A percentile compares a stretch with the other conserved stretches of the same genome.
Evolutionary conservation across 2,797 vertebrate genomes (phyloP).

Genomic region (Danio albolineatus): DNA sequence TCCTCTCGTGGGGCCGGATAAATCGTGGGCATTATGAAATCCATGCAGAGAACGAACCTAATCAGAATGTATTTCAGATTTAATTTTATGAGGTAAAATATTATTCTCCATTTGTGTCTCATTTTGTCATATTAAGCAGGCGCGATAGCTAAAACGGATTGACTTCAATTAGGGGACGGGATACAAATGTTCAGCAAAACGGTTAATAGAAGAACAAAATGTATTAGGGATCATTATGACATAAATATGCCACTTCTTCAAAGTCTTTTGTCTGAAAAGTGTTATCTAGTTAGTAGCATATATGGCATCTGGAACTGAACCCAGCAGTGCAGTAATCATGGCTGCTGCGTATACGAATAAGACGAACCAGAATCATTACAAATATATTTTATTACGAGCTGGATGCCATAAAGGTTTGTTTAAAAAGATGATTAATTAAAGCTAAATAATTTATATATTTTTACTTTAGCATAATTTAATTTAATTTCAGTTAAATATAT

Average conservation of each 20-base stretch:
- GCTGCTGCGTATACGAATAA: not conserved
- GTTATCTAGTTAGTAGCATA: conserved; percentile 24
- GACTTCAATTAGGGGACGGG: conserved; percentile 62
- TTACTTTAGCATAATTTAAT: not conserved
- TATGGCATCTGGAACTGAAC: not conserved
- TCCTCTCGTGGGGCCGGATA: conserved; percentile 69
- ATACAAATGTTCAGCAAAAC: conserved; percentile 59
- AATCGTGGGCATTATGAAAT: conserved; percentile 75
- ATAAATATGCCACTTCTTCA: conserved; percentile 51
- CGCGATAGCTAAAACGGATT: conserved; percentile 70
- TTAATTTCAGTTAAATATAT: not conserved
- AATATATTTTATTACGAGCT: not conserved
- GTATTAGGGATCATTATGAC: conserved; percentile 51
- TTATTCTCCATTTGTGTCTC: conserved; percentile 78
- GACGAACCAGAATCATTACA: not conserved
- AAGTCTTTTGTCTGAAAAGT: conserved; percentile 36
- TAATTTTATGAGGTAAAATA: conserved; percentile 75
- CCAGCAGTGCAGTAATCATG: not conserved
- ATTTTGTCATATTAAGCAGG: conserved; percentile 75
- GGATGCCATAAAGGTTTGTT: not conserved
- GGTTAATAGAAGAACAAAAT: conserved; percentile 58
- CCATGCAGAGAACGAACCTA: conserved; percentile 70
- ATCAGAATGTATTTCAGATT: conserved; percentile 79
- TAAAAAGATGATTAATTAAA: not conserved
- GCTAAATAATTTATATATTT: not conserved